Percentiles rank a stretch among this genome's conserved stretches.
Evolutionary conservation across 1,140 invertebrate genomes (phyloP).

Genomic region (Aphelenchoides besseyi): DNA sequence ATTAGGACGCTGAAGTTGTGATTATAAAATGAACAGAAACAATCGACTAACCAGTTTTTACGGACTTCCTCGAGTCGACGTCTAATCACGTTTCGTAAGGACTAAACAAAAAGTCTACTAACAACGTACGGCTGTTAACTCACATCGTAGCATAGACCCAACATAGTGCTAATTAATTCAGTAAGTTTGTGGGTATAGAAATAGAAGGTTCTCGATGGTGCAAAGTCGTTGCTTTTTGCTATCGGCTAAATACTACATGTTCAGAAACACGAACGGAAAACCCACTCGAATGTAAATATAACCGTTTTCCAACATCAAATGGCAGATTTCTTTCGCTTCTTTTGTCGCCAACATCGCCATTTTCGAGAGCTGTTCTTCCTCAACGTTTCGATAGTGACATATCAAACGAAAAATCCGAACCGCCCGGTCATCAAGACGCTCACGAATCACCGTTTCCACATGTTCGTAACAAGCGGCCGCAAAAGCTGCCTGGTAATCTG

Average conservation of each 20-base stretch:
- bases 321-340: constrained; percentile 44
- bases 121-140: too few species aligned
- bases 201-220: constrained; percentile 13
- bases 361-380: constrained; percentile 48
- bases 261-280: constrained; percentile 19
- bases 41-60: background rate
- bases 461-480: constrained; percentile 40
- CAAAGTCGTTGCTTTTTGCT: constrained; percentile 25
- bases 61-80: constrained; percentile 5
- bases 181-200: constrained; percentile 16
- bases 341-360: constrained; percentile 45
- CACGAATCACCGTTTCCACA: constrained; percentile 44
- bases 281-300: constrained; percentile 42
- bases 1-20: background rate
- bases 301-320: constrained; percentile 35
- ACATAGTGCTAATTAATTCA: constrained; percentile 14
- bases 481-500: constrained; percentile 43
- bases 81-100: constrained; percentile 8
- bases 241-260: constrained; percentile 26
- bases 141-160: constrained; percentile 3
- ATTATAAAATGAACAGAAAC: too few species aligned
- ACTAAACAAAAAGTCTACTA: constrained; percentile 10
- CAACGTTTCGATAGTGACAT: constrained; percentile 29
- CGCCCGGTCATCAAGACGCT: constrained; percentile 40
- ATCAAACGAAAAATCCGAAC: constrained; percentile 44